Evolutionary conservation across 2,113 vertebrate species (phyloP), one percentile per base, ranked within the genome.

Genomic region (Tretioscincus oriximinensis): DNA sequence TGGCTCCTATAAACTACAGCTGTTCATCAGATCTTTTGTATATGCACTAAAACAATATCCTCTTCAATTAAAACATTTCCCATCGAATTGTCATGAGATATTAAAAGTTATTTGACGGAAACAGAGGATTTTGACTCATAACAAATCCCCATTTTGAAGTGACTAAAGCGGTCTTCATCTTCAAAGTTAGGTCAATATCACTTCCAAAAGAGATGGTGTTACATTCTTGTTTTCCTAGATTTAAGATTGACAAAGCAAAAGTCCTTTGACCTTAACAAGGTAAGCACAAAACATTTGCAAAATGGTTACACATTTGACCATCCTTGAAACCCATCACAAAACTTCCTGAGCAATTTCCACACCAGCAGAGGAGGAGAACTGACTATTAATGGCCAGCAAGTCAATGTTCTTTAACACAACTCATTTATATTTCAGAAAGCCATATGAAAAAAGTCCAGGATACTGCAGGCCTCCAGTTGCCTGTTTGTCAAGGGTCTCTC

Each of bases 1-100:
- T 94, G 92, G 88, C 94, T 93, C 92, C 92, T 94, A 95, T 95
- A 96, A 96, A 95, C 94, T 95, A 94, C 94, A 96, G 92, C 95
- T 92, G 92, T 90, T 94, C 94, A 95, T 95, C 94, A 94, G 94
- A 95, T 93, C 93, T 95, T 94, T 94, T 93, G 92, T 94, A 89
- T 94, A 95, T 78, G 91, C 95, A 94, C 95, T 94, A 96, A 96
- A 95, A 95, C 95, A 93, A 93, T 94, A 94, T 91, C 86, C 89
- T 92, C 89, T 94, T 93, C 94, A 94, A 94, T 94, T 94, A 95
- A 92, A 94, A 93, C 90, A 94, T 92, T 89, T 91, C 92, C 92
- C 90, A 90, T 85, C 76, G 86, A 93, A 91, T 91, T 79, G 82
- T 85, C 73, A 81, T 58, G 5, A 12, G 77, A 35, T n/a, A 47